phyloP scores from a whole-genome alignment of 2,113 vertebrate species.

The Columba livia region DNA sequence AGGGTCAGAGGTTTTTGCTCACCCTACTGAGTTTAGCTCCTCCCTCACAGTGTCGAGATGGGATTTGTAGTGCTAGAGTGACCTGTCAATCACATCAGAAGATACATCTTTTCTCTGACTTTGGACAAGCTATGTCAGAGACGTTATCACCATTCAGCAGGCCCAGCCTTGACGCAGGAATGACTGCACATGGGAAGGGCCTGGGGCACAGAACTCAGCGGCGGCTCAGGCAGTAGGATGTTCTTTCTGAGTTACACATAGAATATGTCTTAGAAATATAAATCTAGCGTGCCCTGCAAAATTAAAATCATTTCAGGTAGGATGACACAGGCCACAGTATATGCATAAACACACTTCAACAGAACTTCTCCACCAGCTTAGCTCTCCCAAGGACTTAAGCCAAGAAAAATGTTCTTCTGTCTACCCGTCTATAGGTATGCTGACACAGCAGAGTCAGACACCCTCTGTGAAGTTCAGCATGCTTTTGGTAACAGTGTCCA shows the following conservation, averaged over 20 bases:
- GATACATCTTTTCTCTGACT: neutral
- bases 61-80: neutral
- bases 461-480: neutral
- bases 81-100: neutral
- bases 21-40: neutral
- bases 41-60: neutral
- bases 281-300: neutral
- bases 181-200: accelerated
- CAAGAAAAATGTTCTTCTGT: neutral
- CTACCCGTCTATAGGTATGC: neutral
- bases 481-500: neutral
- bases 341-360: neutral
- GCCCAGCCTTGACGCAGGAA: accelerated
- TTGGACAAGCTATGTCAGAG: neutral
- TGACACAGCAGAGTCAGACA: neutral
- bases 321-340: neutral
- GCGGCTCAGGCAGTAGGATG: accelerated
- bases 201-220: neutral
- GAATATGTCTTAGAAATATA: neutral
- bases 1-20: neutral
- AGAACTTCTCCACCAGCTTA: neutral
- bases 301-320: neutral
- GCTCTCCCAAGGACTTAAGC: neutral
- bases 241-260: neutral
- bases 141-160: neutral